Base-by-base conservation (phyloP, 2,113 vertebrate genomes). In the Phalacrocorax brasilianus region DNA sequence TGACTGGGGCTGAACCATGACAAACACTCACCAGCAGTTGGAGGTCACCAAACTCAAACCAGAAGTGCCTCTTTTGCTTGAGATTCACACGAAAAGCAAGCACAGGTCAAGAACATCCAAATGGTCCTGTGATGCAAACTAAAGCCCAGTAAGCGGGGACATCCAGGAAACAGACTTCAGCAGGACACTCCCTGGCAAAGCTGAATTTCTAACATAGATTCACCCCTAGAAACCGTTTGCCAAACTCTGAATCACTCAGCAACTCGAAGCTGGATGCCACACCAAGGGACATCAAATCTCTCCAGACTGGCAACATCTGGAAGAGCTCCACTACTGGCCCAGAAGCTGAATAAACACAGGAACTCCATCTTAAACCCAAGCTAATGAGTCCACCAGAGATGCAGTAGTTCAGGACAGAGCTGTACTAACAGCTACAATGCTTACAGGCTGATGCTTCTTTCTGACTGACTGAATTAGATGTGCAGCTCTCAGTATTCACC, bases 221-320 rank as follows among this genome's bases (percentile, higher is more conserved):
- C 11, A 70, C 5, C 8, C 2, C 20, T 30, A 89, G 55, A 26
- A 93, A 30, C 6, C 17, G 12, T 50, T 38, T 83, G 26, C 27
- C 80, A 79, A 75, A 59, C 14, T 30, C 40, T 27, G 32, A 93
- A 74, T 8, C 23, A 42, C 63, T 77, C 40, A 73, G 28, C 33
- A 80, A 6, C 49, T 77, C 1, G 0, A 85, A 82, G 67, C 9
- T 1, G 1, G 10, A n/a, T 8, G 8, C 38, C 62, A 92, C 26
- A 32, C 35, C 27, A 53, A 72, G 19, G 27, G n/a, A 76, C 28
- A 70, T 24, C 33, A 65, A 91, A 94, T 33, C n/a, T 75, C 61
- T 71, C 33, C 20, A 77, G 50, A 32, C 12, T 2, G 4, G 18
- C 24, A 81, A 20, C 35, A 53, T 81, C 65, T 81, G 38, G 21